Percentiles rank a stretch among this genome's conserved stretches.
These are phyloP conservation scores for Laticauda laticaudata DNA, from an alignment of 2,113 vertebrate species.

Conservation along the genomic window DNA sequence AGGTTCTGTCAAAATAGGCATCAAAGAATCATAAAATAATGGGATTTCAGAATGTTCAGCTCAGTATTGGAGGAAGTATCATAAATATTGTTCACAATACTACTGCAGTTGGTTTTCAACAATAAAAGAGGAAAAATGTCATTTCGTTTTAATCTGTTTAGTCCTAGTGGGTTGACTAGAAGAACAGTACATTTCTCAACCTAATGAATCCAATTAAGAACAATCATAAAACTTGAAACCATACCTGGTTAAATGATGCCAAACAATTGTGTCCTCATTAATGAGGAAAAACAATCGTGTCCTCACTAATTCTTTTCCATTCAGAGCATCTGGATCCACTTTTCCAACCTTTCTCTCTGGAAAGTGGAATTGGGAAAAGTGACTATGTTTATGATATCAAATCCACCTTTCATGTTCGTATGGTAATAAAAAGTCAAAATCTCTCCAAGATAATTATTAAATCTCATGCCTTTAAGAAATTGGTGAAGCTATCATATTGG, in stretches of 20 bases:
- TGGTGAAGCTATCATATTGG: neutral
- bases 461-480: neutral
- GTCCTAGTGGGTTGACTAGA: no score
- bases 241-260: neutral
- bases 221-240: neutral
- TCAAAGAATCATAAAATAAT: no score
- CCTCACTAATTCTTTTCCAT: neutral
- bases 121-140: no score
- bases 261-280: neutral
- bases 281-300: neutral
- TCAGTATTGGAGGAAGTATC: no score
- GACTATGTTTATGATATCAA: neutral
- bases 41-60: no score
- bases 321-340: neutral
- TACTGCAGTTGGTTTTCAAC: no score
- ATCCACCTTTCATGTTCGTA: neutral
- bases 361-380: neutral
- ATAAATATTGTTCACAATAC: no score
- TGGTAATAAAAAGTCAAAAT: neutral
- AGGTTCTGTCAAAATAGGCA: neutral
- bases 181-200: neutral
- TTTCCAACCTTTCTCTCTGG: neutral
- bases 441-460: neutral
- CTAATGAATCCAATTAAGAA: neutral
- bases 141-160: no score